phyloP scores from a whole-genome alignment of 2,113 vertebrate genomes.

The Emydura subglobosa region DNA sequence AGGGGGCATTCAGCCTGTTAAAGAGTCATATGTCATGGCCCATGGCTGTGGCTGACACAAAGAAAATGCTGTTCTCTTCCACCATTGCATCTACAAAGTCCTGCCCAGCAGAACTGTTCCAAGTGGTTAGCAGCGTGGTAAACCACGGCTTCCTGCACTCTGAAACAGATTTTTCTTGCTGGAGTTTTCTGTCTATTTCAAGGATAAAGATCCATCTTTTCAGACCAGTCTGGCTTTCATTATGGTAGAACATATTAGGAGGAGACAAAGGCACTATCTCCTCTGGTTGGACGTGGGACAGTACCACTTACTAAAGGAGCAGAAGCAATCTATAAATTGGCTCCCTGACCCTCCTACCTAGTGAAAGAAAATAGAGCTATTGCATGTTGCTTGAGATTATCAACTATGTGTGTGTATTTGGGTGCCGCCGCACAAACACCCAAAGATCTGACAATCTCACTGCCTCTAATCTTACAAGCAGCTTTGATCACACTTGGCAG shows the following conservation, averaged over 20 bases:
- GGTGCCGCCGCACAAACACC: neutral
- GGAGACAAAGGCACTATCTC: rapidly evolving
- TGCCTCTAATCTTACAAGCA: neutral
- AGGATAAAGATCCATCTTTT: neutral
- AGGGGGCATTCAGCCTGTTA: neutral
- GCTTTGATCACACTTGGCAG: neutral
- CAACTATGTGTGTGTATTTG: neutral
- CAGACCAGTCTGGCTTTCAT: neutral
- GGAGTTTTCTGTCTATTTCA: neutral
- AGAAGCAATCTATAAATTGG: neutral
- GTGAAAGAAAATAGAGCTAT: neutral
- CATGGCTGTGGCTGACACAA: neutral
- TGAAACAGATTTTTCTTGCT: neutral
- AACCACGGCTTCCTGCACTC: rapidly evolving
- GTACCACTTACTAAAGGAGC: neutral
- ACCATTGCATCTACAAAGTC: neutral
- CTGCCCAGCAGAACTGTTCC: neutral
- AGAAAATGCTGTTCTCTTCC: neutral
- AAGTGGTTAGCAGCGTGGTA: neutral
- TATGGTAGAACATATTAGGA: neutral
- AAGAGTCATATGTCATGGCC: neutral
- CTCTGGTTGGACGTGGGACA: neutral
- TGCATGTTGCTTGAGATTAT: neutral
- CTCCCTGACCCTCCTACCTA: rapidly evolving
- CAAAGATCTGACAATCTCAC: neutral